Conservation (phyloP, 2,113 vertebrate genomes). For the Oostethus manadensis region DNA sequence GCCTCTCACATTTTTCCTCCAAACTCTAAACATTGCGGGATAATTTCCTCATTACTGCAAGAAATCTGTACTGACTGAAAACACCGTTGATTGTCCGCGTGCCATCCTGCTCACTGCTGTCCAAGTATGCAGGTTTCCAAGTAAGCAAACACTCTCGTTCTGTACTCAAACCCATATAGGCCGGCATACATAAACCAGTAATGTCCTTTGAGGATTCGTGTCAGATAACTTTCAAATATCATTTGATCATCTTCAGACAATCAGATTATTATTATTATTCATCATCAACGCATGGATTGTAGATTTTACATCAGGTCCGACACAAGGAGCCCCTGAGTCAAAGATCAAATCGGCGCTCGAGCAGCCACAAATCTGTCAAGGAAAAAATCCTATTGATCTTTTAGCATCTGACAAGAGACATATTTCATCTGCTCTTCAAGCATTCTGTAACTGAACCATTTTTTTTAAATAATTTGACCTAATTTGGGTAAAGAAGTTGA, state of each 20-base stretch:
- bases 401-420: background rate
- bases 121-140: too few relatives aligned
- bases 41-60: too few relatives aligned
- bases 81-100: too few relatives aligned
- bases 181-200: slow-evolving; percentile 3
- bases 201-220: background rate
- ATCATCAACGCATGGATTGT: background rate
- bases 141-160: background rate
- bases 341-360: too few relatives aligned
- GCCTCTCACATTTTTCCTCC: too few relatives aligned
- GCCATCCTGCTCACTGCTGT: too few relatives aligned
- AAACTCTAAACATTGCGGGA: too few relatives aligned
- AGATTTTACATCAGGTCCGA: background rate
- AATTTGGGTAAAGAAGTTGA: background rate
- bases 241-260: background rate
- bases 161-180: slow-evolving; percentile 1
- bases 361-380: too few relatives aligned
- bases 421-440: background rate
- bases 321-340: too few relatives aligned
- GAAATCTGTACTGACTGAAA: too few relatives aligned
- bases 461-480: background rate
- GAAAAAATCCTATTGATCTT: background rate
- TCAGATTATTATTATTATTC: background rate
- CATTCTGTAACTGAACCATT: background rate
- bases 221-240: background rate